Percentiles rank a stretch among this genome's conserved stretches.
phyloP scores from a whole-genome alignment of 2,797 vertebrate genomes.

The Scolopax rusticola region DNA sequence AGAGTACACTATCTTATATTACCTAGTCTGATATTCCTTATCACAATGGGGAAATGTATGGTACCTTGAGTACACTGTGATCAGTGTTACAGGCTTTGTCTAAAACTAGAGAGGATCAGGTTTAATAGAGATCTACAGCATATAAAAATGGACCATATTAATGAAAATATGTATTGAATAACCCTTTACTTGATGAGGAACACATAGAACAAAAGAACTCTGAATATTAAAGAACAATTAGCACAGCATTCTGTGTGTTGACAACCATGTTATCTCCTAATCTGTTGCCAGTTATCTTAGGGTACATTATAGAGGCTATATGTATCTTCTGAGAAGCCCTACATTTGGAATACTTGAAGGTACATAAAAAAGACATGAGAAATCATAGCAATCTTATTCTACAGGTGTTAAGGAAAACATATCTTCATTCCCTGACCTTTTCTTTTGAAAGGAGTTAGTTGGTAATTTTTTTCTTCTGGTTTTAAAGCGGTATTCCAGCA shows the following conservation, averaged over 20 bases:
- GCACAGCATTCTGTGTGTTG: not conserved
- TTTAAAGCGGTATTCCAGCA: not conserved
- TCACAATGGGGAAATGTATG: accelerated
- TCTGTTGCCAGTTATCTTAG: not conserved
- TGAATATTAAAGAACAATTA: not conserved
- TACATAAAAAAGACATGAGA: not conserved
- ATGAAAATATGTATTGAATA: not conserved
- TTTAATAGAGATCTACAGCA: not conserved
- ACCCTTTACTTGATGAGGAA: not conserved
- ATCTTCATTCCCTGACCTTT: not conserved
- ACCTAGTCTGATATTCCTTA: not conserved
- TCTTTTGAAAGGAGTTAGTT: not conserved
- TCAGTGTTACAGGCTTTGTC: not conserved
- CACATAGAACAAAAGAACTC: not conserved
- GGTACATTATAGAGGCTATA: not conserved
- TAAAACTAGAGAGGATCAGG: not conserved
- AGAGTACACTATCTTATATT: not conserved
- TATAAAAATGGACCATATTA: accelerated
- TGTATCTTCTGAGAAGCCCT: not conserved
- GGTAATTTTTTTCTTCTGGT: not conserved
- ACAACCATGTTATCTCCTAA: not conserved
- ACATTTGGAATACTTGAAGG: not conserved
- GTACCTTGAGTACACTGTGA: not conserved
- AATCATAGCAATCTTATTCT: not conserved
- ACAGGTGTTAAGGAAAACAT: not conserved